phyloP scores from a whole-genome alignment of 2,888 invertebrate genomes.

The Quadroppia sp. region DNA sequence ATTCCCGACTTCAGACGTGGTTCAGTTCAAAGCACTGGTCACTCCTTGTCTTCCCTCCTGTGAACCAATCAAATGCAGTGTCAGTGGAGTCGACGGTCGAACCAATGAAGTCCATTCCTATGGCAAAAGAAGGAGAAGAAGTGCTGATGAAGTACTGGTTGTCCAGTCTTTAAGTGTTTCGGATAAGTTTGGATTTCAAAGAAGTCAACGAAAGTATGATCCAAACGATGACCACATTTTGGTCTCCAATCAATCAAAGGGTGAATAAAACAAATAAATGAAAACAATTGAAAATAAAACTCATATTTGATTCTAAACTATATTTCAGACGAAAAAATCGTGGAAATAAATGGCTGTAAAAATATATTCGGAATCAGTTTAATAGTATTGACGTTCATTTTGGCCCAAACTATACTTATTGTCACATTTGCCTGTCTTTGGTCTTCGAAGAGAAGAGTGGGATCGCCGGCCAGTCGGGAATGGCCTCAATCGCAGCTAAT shows the following conservation, averaged over 20 bases:
- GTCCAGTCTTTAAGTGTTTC: conserved; percentile 38
- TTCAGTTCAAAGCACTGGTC: conserved; percentile 90
- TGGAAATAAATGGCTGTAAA: neutral
- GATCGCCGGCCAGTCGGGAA: neutral
- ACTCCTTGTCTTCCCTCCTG: conserved; percentile 90
- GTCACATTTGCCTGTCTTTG: conserved; percentile 16
- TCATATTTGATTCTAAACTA: neutral
- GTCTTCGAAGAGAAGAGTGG: neutral
- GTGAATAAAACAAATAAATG: neutral
- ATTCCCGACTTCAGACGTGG: conserved; percentile 89
- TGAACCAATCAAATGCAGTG: conserved; percentile 81
- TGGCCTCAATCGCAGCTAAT: neutral
- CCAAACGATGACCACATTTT: neutral
- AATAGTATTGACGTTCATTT: conserved; percentile 13
- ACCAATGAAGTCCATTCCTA: conserved; percentile 63
- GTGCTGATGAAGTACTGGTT: conserved; percentile 28
- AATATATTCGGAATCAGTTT: conserved; percentile 15
- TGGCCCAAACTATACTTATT: conserved; percentile 18
- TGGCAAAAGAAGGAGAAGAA: conserved; percentile 68
- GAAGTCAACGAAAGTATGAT: conserved; percentile 15
- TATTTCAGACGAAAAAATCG: conserved; percentile 1
- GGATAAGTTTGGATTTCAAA: conserved; percentile 35
- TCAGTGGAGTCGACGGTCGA: conserved; percentile 54
- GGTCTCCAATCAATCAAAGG: neutral
- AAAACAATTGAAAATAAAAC: neutral